Conservation (phyloP, 2,113 vertebrate species). For the Mellivora capensis region DNA sequence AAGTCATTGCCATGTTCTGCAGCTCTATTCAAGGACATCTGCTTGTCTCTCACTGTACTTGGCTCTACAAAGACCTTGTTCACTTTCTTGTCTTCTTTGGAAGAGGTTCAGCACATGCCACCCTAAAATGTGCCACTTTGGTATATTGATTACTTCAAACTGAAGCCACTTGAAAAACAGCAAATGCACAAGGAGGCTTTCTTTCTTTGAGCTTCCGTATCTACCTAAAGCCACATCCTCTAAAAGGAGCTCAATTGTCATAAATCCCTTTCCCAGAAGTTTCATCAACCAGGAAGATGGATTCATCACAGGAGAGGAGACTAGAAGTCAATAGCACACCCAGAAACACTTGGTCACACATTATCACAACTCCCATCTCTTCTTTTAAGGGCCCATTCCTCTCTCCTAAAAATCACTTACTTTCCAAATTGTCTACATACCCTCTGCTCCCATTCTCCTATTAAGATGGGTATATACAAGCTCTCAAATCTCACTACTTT, state of each 20-base stretch:
- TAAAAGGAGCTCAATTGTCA: not conserved
- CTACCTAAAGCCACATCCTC: not conserved
- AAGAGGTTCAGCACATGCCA: not conserved
- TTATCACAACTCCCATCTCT: not conserved
- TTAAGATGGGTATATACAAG: not conserved
- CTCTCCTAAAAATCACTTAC: not conserved
- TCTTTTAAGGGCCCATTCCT: not conserved
- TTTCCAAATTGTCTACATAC: not conserved
- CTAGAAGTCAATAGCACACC: not conserved
- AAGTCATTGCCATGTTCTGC: not conserved
- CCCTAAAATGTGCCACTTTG: not conserved
- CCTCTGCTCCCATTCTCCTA: not conserved
- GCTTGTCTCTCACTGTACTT: not conserved
- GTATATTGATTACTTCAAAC: not conserved
- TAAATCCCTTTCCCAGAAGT: not conserved
- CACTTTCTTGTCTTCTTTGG: not conserved
- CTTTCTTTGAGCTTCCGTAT: not conserved
- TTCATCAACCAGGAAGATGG: not conserved
- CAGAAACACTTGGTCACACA: not conserved
- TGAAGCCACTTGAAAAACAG: not conserved
- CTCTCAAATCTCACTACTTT: not conserved
- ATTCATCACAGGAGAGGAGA: not conserved
- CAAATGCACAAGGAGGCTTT: not conserved
- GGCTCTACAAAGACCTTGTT: not conserved
- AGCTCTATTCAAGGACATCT: not conserved